Conservation (phyloP, 2,797 vertebrate species). For the Presbytis comata region DNA sequence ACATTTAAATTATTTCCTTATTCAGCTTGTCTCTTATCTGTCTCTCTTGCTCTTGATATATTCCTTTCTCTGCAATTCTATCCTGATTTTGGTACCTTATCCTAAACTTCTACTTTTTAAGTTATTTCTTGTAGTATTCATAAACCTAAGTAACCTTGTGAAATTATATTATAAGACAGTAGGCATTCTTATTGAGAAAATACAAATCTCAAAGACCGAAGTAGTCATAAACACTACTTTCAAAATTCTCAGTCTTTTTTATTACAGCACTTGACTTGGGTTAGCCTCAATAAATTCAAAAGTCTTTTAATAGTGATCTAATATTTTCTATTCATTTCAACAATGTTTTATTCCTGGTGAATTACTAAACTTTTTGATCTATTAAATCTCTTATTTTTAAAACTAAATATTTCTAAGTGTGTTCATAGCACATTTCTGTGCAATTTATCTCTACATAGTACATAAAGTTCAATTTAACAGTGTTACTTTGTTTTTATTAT, state of each 20-base stretch:
- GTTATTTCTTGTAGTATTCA: not conserved
- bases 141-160: not conserved
- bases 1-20: not conserved
- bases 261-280: not conserved
- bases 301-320: not conserved
- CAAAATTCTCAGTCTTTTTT: not conserved
- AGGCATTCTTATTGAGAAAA: conserved; percentile 8
- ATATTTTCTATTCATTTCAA: not conserved
- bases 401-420: not conserved
- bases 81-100: not conserved
- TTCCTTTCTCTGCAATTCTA: not conserved
- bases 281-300: not conserved
- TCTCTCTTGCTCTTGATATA: not conserved
- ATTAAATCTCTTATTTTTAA: not conserved
- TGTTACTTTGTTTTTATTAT: not conserved
- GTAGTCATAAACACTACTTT: not conserved
- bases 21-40: not conserved
- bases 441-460: conserved; percentile 20
- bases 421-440: not conserved
- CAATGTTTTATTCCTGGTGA: not conserved
- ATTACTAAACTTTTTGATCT: not conserved
- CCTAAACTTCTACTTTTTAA: not conserved
- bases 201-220: not conserved
- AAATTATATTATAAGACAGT: not conserved
- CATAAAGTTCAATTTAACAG: conserved; percentile 31